Conservation (phyloP, 2,888 invertebrate species). For the Drosophila nigritarsus region DNA sequence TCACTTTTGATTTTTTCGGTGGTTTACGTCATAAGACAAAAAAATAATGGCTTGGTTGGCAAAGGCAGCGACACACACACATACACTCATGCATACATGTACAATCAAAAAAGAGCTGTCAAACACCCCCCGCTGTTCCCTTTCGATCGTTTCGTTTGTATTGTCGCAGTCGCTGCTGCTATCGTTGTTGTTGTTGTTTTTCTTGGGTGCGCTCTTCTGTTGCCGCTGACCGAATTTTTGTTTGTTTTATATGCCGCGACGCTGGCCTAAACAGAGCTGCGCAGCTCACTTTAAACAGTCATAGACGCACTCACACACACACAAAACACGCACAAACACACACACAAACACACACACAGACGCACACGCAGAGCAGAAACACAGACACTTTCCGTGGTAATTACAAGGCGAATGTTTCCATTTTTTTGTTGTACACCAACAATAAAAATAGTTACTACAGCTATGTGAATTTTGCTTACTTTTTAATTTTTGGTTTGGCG, state of each 20-base stretch:
- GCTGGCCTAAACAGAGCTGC: slow-evolving; percentile 69
- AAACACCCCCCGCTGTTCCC: slow-evolving; percentile 47
- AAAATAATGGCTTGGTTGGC: slow-evolving; percentile 77
- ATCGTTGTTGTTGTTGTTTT: slow-evolving; percentile 27
- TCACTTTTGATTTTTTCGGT: slow-evolving; percentile 75
- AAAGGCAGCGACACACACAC: slow-evolving; percentile 39
- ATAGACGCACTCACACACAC: slow-evolving; percentile 9
- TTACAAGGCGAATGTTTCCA: slow-evolving; percentile 40
- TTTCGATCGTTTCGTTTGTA: slow-evolving; percentile 34
- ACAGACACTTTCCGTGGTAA: slow-evolving; percentile 49
- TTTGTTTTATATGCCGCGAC: slow-evolving; percentile 74
- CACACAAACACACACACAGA: background rate
- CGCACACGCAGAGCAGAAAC: slow-evolving; percentile 11
- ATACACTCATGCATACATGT: slow-evolving; percentile 22
- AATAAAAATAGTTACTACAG: slow-evolving; percentile 13
- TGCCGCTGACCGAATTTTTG: slow-evolving; percentile 59
- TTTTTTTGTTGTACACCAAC: slow-evolving; percentile 19
- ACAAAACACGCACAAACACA: background rate
- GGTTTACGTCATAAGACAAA: slow-evolving; percentile 81
- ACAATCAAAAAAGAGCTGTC: slow-evolving; percentile 59
- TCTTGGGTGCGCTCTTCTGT: slow-evolving; percentile 28
- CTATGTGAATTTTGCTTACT: slow-evolving; percentile 49
- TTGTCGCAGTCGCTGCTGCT: slow-evolving; percentile 28
- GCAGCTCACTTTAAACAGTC: slow-evolving; percentile 56
- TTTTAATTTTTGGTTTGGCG: slow-evolving; percentile 35